phyloP scores from a whole-genome alignment of 2,113 vertebrate species.

The Neogale vison region DNA sequence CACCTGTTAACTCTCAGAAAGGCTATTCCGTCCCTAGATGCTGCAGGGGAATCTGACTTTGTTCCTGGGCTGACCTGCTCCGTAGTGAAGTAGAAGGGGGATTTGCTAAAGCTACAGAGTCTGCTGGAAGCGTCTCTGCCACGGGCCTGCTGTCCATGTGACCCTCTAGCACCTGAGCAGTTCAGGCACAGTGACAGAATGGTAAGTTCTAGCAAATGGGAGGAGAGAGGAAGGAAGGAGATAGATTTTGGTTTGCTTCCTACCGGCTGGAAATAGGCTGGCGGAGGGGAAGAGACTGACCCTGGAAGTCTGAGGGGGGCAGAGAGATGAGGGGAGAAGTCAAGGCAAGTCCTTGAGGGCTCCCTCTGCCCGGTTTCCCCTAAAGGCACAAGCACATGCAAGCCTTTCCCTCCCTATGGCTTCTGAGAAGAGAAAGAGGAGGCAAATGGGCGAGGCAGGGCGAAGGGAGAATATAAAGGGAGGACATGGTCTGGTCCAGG shows the following conservation, averaged over 20 bases:
- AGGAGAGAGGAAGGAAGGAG: background rate
- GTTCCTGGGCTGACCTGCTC: background rate
- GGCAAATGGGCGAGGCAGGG: background rate
- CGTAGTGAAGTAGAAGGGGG: background rate
- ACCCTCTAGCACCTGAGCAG: background rate
- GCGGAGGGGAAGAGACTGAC: background rate
- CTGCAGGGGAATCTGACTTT: background rate
- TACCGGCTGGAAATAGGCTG: background rate
- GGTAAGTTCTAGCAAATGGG: background rate
- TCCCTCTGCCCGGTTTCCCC: background rate
- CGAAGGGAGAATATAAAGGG: background rate
- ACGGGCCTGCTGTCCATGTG: background rate
- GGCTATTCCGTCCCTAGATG: background rate
- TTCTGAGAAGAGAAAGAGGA: conserved; percentile 46
- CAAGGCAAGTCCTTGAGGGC: background rate
- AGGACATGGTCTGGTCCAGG: background rate
- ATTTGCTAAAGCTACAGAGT: background rate
- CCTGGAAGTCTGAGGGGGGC: background rate
- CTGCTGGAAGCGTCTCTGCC: background rate
- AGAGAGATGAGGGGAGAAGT: background rate
- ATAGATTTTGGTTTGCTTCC: background rate
- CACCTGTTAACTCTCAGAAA: background rate
- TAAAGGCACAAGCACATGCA: conserved; percentile 50
- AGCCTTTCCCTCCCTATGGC: background rate
- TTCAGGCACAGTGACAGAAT: background rate